Evolutionary conservation across 1,140 invertebrate species (phyloP).

Genomic region (Tachypleus tridentatus): DNA sequence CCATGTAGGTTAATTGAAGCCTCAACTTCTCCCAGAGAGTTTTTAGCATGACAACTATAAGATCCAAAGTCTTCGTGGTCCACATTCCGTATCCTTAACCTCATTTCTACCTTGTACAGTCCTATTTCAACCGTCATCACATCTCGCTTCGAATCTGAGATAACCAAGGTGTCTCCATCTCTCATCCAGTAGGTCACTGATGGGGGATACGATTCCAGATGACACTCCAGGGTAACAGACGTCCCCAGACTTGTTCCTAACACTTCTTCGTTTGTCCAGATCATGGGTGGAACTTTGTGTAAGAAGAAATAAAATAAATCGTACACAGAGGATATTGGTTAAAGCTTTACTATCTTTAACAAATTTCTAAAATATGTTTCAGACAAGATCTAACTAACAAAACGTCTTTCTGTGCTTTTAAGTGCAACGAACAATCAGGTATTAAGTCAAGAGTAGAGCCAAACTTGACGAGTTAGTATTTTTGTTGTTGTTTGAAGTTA

Average conservation of each 20-base stretch:
- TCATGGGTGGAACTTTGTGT: conserved; percentile 32
- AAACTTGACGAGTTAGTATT: too few relatives aligned
- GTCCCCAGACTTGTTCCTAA: conserved; percentile 31
- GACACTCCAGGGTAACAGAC: conserved; percentile 33
- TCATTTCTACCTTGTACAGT: conserved; percentile 3
- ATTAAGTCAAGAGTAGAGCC: too few relatives aligned
- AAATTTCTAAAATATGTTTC: too few relatives aligned
- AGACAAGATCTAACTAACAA: too few relatives aligned
- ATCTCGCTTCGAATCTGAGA: conserved; percentile 10
- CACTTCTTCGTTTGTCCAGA: conserved; percentile 35
- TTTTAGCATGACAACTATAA: conserved; percentile 85
- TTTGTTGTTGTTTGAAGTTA: too few relatives aligned
- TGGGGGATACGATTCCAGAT: conserved; percentile 28
- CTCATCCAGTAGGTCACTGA: conserved; percentile 16
- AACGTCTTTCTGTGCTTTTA: too few relatives aligned
- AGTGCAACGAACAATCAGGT: too few relatives aligned
- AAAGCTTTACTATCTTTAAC: too few relatives aligned
- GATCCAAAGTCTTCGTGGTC: conserved; percentile 55
- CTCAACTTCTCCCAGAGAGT: conserved; percentile 78
- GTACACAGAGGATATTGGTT: too few relatives aligned
- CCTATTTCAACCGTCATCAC: neutral
- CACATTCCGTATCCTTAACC: conserved; percentile 8
- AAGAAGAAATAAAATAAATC: too few relatives aligned
- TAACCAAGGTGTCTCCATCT: neutral
- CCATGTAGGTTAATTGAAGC: conserved; percentile 72